Evolutionary conservation across 2,113 vertebrate species (phyloP).

Genomic region (Gymnarchus niloticus): DNA sequence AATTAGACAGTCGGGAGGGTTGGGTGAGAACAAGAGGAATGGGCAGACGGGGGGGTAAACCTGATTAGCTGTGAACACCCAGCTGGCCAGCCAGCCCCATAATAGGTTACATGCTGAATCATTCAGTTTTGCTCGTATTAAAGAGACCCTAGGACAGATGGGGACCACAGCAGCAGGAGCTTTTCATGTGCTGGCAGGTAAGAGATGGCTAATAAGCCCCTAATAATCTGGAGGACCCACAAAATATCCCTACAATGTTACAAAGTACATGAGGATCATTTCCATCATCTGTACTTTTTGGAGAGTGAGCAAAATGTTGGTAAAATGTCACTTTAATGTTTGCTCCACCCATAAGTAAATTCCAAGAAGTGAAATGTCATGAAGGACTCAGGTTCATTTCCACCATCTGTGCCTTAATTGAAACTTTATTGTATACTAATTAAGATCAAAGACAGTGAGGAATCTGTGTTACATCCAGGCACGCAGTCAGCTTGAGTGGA

Average conservation of each 20-base stretch:
- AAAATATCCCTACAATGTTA: conserved; percentile 3
- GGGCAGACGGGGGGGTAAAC: neutral
- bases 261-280: neutral
- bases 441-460: neutral
- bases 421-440: neutral
- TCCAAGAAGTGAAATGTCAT: too few species aligned
- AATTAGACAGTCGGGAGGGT: neutral
- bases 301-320: too few species aligned
- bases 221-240: neutral
- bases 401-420: neutral
- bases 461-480: neutral
- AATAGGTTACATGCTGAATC: conserved; percentile 3
- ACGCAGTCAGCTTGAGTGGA: neutral
- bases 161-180: neutral
- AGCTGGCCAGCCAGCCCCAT: neutral
- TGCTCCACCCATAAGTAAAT: too few species aligned
- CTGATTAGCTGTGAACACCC: neutral
- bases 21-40: neutral
- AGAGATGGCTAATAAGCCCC: neutral
- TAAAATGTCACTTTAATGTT: too few species aligned
- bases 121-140: conserved; percentile 4
- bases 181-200: neutral
- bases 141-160: conserved; percentile 5
- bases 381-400: too few species aligned
- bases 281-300: neutral